These are phyloP conservation scores for Megalopta genalis DNA, from an alignment of 1,140 invertebrate genomes.

Conservation along the genomic window DNA sequence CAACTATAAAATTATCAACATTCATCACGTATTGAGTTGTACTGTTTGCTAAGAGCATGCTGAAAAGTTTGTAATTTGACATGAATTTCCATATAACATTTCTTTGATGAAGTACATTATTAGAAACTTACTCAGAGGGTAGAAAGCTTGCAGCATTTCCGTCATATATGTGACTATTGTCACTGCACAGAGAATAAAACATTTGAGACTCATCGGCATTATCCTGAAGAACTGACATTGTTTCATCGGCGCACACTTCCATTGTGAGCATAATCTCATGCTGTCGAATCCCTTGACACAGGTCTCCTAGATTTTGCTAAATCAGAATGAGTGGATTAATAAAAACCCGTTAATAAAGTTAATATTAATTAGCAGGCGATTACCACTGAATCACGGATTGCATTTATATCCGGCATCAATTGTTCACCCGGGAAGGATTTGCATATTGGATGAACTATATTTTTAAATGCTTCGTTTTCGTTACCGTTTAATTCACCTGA, in stretches of 20 bases:
- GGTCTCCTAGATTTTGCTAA: conserved; percentile 74
- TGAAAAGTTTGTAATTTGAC: conserved; percentile 10
- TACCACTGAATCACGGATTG: conserved; percentile 75
- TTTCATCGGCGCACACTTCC: conserved; percentile 74
- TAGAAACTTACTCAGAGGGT: conserved; percentile 62
- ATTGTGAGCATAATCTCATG: conserved; percentile 75
- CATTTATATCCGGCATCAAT: conserved; percentile 66
- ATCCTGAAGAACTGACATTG: conserved; percentile 72
- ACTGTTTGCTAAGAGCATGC: conserved; percentile 29
- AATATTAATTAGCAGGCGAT: conserved; percentile 29
- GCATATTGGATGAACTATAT: conserved; percentile 72
- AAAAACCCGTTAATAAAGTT: conserved; percentile 14
- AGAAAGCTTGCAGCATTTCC: conserved; percentile 71
- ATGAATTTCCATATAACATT: not conserved
- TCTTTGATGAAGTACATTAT: not conserved
- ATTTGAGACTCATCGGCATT: conserved; percentile 75
- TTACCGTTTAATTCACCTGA: conserved; percentile 66
- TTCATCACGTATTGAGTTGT: not conserved
- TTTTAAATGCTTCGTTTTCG: conserved; percentile 71
- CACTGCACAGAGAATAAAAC: conserved; percentile 75
- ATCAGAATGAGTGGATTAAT: conserved; percentile 16
- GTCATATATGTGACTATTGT: conserved; percentile 67
- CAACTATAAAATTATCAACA: conserved; percentile 58
- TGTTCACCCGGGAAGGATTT: conserved; percentile 73
- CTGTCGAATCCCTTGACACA: conserved; percentile 73